Evolutionary conservation across 2,797 vertebrate species (phyloP).

Genomic region (Pangasius djambal): DNA sequence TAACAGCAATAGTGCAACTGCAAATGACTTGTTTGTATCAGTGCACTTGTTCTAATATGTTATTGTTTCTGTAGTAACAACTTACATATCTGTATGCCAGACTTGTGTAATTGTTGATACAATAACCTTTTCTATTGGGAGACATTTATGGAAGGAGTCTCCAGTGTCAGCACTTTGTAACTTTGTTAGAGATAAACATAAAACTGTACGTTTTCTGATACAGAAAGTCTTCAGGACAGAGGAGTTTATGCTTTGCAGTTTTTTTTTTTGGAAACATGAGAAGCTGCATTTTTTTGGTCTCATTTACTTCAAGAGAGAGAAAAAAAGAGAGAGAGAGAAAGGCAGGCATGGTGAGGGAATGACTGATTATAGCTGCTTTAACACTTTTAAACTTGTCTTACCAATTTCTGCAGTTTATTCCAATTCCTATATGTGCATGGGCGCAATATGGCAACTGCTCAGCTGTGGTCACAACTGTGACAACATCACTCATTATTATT

Average conservation of each 20-base stretch:
- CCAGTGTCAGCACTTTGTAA: background rate
- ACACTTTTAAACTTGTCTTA: background rate
- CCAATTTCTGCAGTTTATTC: background rate
- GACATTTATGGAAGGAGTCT: background rate
- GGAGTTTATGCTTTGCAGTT: background rate
- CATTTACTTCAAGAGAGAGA: background rate
- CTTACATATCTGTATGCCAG: background rate
- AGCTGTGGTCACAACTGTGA: background rate
- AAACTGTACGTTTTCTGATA: background rate
- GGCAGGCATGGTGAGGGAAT: background rate
- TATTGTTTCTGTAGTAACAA: background rate
- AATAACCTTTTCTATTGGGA: background rate
- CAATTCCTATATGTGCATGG: background rate
- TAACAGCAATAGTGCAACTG: background rate
- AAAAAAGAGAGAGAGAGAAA: background rate
- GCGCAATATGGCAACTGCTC: background rate
- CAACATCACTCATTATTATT: background rate
- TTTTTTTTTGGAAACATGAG: too few relatives aligned
- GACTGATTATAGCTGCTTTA: background rate
- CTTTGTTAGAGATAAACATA: background rate
- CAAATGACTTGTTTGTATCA: background rate
- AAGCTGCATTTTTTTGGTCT: background rate
- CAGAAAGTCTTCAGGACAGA: background rate
- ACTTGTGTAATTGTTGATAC: background rate
- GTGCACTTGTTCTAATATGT: background rate